Evolutionary conservation across 2,797 vertebrate species (phyloP).

Genomic region (Dallia pectoralis): DNA sequence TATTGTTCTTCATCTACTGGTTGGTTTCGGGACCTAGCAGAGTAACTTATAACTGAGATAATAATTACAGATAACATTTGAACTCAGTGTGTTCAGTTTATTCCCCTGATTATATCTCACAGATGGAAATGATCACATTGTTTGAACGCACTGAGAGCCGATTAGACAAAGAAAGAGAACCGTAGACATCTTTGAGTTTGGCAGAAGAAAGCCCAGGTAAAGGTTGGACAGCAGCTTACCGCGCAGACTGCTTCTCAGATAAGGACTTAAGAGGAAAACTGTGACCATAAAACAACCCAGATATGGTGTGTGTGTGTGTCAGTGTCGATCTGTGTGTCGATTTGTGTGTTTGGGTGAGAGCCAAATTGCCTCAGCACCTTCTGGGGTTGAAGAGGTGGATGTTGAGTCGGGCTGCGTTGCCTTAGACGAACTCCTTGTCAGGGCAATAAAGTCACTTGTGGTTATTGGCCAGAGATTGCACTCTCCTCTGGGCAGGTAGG

Average conservation of each 20-base stretch:
- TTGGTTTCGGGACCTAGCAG: too few species aligned
- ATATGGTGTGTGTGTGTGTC: not conserved
- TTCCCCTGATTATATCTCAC: not conserved
- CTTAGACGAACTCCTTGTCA: too few species aligned
- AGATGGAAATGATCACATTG: not conserved
- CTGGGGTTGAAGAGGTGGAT: too few species aligned
- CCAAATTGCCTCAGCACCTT: too few species aligned
- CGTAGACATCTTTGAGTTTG: slow-evolving; percentile 53
- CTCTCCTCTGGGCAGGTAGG: too few species aligned
- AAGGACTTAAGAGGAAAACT: slow-evolving; percentile 48
- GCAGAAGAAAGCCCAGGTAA: slow-evolving; percentile 30
- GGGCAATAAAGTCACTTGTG: too few species aligned
- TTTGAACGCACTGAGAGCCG: slow-evolving; percentile 29
- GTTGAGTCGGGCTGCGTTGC: too few species aligned
- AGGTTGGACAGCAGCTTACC: slow-evolving; percentile 43
- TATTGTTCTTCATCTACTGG: too few species aligned
- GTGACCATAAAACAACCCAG: slow-evolving; percentile 19
- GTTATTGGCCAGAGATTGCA: too few species aligned
- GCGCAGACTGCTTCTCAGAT: slow-evolving; percentile 16
- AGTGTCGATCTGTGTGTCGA: slow-evolving; percentile 35
- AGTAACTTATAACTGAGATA: too few species aligned
- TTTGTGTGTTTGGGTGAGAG: slow-evolving; percentile 4
- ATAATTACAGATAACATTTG: too few species aligned
- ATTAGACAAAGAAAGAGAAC: slow-evolving; percentile 48
- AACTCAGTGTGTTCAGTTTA: not conserved